Percentiles rank a stretch among this genome's conserved stretches.
These are phyloP conservation scores for Teleogryllus oceanicus DNA, from an alignment of 2,888 invertebrate species.

Conservation along the genomic window DNA sequence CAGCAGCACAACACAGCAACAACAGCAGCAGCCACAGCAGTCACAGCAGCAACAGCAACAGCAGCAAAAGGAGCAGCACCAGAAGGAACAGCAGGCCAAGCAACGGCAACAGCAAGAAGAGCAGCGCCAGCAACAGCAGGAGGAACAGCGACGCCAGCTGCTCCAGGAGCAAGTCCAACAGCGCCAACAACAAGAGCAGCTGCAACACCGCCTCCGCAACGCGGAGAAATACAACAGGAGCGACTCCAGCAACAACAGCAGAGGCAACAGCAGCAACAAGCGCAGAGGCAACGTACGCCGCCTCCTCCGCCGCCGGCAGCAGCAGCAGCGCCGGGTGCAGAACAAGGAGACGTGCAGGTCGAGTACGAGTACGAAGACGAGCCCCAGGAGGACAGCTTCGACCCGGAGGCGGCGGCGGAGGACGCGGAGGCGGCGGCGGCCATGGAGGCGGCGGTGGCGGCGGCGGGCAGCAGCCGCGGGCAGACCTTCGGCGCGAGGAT, in stretches of 20 bases:
- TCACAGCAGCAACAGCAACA: background rate
- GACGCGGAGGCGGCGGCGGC: conserved; percentile 24
- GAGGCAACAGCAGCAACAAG: conserved; percentile 40
- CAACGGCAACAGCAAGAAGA: background rate
- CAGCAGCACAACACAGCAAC: background rate
- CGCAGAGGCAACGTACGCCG: conserved; percentile 38
- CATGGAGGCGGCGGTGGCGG: background rate
- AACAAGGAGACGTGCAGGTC: conserved; percentile 40
- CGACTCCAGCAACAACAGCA: conserved; percentile 42
- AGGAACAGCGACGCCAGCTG: background rate
- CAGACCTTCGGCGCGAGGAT: conserved; percentile 30
- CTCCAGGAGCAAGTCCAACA: background rate
- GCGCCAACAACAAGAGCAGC: background rate
- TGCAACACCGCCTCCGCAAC: background rate
- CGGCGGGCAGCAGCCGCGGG: background rate
- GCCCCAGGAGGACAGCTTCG: conserved; percentile 33
- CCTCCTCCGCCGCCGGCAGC: conserved; percentile 34
- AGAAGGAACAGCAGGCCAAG: background rate
- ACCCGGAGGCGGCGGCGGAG: conserved; percentile 23
- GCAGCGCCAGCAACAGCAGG: background rate
- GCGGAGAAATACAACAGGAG: conserved; percentile 37
- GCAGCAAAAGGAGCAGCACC: background rate
- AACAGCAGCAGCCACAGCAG: background rate
- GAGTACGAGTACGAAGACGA: conserved; percentile 41
- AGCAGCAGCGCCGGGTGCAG: conserved; percentile 39